Evolutionary conservation across 2,113 vertebrate species (phyloP).

Genomic region (Dendrocopos noguchii): DNA sequence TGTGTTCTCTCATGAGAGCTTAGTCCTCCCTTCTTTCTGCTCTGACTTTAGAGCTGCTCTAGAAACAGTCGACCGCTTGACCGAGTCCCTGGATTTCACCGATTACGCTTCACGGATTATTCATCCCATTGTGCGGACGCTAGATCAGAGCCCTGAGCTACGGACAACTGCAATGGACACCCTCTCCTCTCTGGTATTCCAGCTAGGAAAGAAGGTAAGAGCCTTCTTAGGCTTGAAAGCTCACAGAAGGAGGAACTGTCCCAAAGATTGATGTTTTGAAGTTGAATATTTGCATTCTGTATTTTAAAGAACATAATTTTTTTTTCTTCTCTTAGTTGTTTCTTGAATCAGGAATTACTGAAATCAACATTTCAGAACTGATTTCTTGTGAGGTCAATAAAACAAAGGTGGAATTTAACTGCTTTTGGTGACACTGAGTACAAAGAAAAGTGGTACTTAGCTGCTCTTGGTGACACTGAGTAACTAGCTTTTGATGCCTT

Average conservation of each 20-base stretch:
- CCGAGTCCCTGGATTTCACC: constrained; percentile 96
- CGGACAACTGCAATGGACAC: constrained; percentile 95
- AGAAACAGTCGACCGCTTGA: constrained; percentile 94
- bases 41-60: constrained; percentile 85
- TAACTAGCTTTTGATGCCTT: constrained; percentile 16
- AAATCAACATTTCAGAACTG: background rate
- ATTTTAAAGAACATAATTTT: background rate
- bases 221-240: background rate
- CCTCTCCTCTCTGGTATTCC: constrained; percentile 94
- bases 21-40: background rate
- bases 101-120: constrained; percentile 98
- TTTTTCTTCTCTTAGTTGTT: background rate
- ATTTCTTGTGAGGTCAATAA: background rate
- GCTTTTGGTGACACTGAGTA: background rate
- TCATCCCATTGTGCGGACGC: constrained; percentile 92
- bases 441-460: background rate
- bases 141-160: constrained; percentile 93
- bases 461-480: background rate
- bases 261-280: background rate
- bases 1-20: background rate
- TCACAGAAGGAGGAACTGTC: background rate
- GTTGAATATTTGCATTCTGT: background rate
- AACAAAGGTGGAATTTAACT: background rate
- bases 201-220: constrained; percentile 95
- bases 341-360: background rate